A percentile compares a stretch with the other conserved stretches of the same genome.
These are phyloP conservation scores for Drosophila lacicola DNA, from an alignment of 2,888 invertebrate genomes.

Conservation along the genomic window DNA sequence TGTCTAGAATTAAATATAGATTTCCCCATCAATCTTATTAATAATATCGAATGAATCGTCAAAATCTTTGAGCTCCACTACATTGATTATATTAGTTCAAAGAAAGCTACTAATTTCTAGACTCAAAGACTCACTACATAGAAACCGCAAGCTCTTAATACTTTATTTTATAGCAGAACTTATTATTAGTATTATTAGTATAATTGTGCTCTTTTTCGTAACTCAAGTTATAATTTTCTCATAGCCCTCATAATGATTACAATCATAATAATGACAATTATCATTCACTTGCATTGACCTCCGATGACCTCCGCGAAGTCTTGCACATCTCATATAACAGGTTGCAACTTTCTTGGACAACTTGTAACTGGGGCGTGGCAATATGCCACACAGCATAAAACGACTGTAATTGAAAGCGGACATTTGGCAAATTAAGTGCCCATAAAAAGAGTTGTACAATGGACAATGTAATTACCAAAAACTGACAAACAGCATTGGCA, in stretches of 20 bases:
- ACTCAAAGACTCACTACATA: too few species aligned
- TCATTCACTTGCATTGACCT: slow-evolving; percentile 9
- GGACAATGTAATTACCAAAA: slow-evolving; percentile 60
- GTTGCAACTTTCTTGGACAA: slow-evolving; percentile 27
- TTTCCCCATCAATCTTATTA: too few species aligned
- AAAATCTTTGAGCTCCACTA: too few species aligned
- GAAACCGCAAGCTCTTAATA: background rate
- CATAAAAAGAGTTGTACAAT: slow-evolving; percentile 68
- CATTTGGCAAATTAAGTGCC: slow-evolving; percentile 71
- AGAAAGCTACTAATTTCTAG: too few species aligned
- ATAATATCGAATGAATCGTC: too few species aligned
- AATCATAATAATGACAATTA: slow-evolving; percentile 8
- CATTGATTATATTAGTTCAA: too few species aligned
- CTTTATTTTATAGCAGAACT: background rate
- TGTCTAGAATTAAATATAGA: too few species aligned
- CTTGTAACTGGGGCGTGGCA: slow-evolving; percentile 44
- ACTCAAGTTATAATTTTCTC: background rate
- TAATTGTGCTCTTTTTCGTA: background rate
- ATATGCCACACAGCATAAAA: slow-evolving; percentile 14
- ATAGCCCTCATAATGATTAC: slow-evolving; percentile 1
- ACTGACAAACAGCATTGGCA: slow-evolving; percentile 8
- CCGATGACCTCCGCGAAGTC: background rate
- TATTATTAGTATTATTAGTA: background rate
- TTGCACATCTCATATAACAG: slow-evolving; percentile 9
- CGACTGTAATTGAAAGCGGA: slow-evolving; percentile 49